Base-by-base conservation (phyloP, 1,140 invertebrate genomes). In the Marisa cornuarietis region DNA sequence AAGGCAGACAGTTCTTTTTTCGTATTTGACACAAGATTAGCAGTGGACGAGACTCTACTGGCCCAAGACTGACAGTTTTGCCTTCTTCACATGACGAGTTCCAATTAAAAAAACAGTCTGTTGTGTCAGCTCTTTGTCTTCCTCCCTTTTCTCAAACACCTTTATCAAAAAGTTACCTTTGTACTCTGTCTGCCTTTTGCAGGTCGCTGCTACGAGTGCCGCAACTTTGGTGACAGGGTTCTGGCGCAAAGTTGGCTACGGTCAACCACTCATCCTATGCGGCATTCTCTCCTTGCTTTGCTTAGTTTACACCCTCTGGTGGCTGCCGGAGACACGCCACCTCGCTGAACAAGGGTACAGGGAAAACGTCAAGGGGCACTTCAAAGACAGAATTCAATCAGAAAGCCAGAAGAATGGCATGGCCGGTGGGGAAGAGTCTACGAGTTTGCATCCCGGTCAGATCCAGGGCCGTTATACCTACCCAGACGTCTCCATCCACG, bases 291-390 rank as follows among this genome's bases (percentile, higher is more conserved):
- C 63, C 14, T 42, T 77, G 20, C 7, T 68, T 51, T 51, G 31
- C 11, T n/a, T 77, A 14, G 65, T 68, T 11, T 77, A 26, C 63
- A 63, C 76, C 16, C 65, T 77, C 16, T 77, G 76, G 76, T 31
- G 8, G 20, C 26, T 62, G 62, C 76, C 76, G 14, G 76, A 77
- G 51, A 77, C 65, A 51, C 65, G 4, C 63, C 65, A 42, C 49
- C 4, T 1, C 22, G 4, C n/a, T 11, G 26, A 9, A 68, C 65
- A 68, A 11, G 13, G 22, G 6, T 6, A 1, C 26, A 22, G n/a
- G 1, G 13, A 1, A 6, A 6, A 6, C 65, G n/a, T 13, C 13
- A 22, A 10, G 13, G 13, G 65, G 6, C 65, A n/a, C 22, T n/a
- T 68, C 65, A n/a, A 31, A 11, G 65, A 11, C 65, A 22, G 26